Percentiles rank a stretch among this genome's conserved stretches.
Conservation (phyloP, 1,140 invertebrate species). For the Dendroctonus valens region DNA sequence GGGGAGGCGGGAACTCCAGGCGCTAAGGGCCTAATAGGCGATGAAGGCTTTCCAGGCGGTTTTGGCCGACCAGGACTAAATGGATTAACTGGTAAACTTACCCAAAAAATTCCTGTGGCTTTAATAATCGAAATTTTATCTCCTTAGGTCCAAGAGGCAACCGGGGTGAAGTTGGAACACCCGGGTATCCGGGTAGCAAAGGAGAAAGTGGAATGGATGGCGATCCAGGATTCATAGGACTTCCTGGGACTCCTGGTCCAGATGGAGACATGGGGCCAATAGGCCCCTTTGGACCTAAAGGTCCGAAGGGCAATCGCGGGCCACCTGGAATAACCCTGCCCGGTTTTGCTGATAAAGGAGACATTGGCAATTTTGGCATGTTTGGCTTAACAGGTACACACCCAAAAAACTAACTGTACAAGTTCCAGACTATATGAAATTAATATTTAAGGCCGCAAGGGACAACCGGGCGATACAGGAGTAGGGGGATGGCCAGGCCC, state of each 20-base stretch:
- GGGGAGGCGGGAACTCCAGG: conserved; percentile 50
- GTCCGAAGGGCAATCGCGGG: conserved; percentile 63
- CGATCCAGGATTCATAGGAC: conserved; percentile 57
- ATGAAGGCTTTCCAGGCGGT: conserved; percentile 40
- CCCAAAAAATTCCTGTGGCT: not conserved
- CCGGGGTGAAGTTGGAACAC: conserved; percentile 44
- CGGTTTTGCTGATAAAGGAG: conserved; percentile 58
- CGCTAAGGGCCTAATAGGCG: conserved; percentile 52
- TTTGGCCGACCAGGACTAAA: conserved; percentile 48
- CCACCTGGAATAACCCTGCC: conserved; percentile 59
- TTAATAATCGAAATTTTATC: not conserved
- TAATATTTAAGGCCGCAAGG: conserved; percentile 39
- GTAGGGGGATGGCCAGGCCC: conserved; percentile 49
- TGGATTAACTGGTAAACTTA: conserved; percentile 34
- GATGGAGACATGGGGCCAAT: conserved; percentile 51
- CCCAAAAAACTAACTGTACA: not conserved
- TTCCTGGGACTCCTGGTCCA: conserved; percentile 50
- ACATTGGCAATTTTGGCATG: conserved; percentile 60
- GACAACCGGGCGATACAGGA: conserved; percentile 53
- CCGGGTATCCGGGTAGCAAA: conserved; percentile 49
- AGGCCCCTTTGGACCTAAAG: conserved; percentile 53
- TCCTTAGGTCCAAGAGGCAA: conserved; percentile 48
- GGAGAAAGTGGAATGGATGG: conserved; percentile 56
- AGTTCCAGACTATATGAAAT: not conserved
- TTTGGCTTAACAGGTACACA: conserved; percentile 51